Base-by-base conservation (phyloP, 2,797 vertebrate species). In the Enteromius radiatus region DNA sequence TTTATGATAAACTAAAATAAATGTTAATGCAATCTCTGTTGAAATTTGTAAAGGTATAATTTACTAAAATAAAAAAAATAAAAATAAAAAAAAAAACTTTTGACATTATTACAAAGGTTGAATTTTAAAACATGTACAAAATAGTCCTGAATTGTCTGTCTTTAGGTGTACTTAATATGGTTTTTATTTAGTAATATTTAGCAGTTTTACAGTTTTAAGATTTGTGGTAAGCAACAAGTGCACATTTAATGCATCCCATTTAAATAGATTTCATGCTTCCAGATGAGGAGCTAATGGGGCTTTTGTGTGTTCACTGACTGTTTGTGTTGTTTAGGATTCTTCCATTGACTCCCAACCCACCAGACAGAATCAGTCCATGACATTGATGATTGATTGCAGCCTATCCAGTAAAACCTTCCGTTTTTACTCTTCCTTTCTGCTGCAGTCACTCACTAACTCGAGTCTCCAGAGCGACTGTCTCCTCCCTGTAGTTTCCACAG, bases 401-500 rank as follows among this genome's bases (percentile, higher is more conserved):
- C 47, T 33, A 12, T 52, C 45, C 19, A 52, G 70, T 14, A 19
- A 52, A 73, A 33, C 19, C 21, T 77, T 54, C 45, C 47, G 38
- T 61, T 82, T 41, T 76, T 52, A 75, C 54, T 59, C 19, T 28
- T 45, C 33, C 15, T 28, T 11, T n/a, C n/a, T 45, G 47, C 47
- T 76, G 28, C 33, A 75, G 71, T 82, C 69, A 8, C 64, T 76
- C 63, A 19, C 33, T 76, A 49, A 23, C 43, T 54, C 5, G 2
- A 21, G 38, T 43, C 47, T 76, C 47, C 2, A 9, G n/a, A 26
- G 49, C 28, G 0, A 31, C 52, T 31, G 36, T 45, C 56, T 63
- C 75, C 75, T 64, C 59, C 36, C n/a, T 76, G n/a, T 28, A 47
- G n/a, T 4, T 38, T 74, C 4, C 38, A 15, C 63, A 61, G 43